phyloP scores from a whole-genome alignment of 92 coral and sea anemone species.

The Palythoa grandiflora region DNA sequence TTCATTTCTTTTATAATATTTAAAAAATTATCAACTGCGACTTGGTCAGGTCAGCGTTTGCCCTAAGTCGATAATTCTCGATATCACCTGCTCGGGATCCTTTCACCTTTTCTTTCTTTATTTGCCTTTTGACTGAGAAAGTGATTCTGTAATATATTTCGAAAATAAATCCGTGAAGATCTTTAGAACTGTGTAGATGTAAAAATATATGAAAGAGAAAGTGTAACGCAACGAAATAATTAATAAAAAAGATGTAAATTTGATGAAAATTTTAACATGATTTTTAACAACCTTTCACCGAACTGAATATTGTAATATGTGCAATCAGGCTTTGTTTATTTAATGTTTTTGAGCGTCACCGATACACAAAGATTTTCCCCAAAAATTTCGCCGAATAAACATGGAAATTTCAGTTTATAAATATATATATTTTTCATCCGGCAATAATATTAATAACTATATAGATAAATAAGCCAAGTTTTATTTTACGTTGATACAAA shows the following conservation, averaged over 20 bases:
- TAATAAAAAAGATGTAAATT: not conserved
- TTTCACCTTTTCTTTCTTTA: not conserved
- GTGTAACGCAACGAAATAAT: not conserved
- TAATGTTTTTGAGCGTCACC: too few species aligned
- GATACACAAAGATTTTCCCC: too few species aligned
- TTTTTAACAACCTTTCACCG: not conserved
- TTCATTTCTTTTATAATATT: not conserved
- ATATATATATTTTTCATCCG: too few species aligned
- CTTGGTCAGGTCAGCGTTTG: not conserved
- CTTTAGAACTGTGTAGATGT: not conserved
- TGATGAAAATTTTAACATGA: not conserved
- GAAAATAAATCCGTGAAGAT: too few species aligned
- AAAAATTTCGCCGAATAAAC: too few species aligned
- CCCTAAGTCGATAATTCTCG: not conserved
- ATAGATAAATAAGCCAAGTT: too few species aligned
- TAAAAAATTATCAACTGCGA: not conserved
- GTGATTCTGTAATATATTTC: not conserved
- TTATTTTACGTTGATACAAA: too few species aligned
- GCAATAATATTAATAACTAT: too few species aligned
- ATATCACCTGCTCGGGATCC: not conserved
- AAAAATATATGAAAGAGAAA: not conserved
- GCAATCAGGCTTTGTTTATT: too few species aligned
- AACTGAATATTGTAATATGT: not conserved
- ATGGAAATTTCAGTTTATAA: too few species aligned
- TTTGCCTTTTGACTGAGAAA: not conserved